A percentile compares a stretch with the other conserved stretches of the same genome.
Conservation (phyloP, 2,797 vertebrate genomes). For the Anguilla obscura region DNA sequence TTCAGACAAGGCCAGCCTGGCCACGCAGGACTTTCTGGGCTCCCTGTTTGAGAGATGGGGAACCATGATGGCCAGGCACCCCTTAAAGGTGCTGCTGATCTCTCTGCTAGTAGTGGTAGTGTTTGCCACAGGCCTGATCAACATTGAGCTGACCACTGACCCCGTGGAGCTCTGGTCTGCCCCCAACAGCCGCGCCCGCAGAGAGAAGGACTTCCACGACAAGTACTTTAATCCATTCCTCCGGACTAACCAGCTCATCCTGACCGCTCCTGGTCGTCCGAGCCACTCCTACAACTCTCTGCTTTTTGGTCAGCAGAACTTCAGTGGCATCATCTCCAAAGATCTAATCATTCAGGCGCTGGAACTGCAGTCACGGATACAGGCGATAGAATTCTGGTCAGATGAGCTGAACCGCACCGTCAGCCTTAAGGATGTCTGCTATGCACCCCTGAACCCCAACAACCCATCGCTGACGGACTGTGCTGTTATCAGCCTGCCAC, state of each 20-base stretch:
- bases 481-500: conserved; percentile 83
- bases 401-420: conserved; percentile 63
- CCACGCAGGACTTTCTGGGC: conserved; percentile 67
- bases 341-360: conserved; percentile 78
- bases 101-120: conserved; percentile 48
- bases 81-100: conserved; percentile 68
- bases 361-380: conserved; percentile 77
- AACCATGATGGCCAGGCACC: conserved; percentile 75
- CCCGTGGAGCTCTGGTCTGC: conserved; percentile 92
- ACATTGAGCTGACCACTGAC: conserved; percentile 80
- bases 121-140: conserved; percentile 67
- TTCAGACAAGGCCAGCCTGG: conserved; percentile 60
- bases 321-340: conserved; percentile 78
- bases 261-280: conserved; percentile 69
- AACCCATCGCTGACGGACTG: conserved; percentile 75
- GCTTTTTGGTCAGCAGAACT: conserved; percentile 79
- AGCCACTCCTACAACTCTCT: conserved; percentile 77
- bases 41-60: conserved; percentile 79
- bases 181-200: conserved; percentile 78
- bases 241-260: conserved; percentile 88
- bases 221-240: conserved; percentile 84
- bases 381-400: conserved; percentile 75
- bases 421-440: conserved; percentile 83
- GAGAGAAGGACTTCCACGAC: conserved; percentile 87
- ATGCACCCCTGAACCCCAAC: conserved; percentile 80